Evolutionary conservation across 2,888 invertebrate species (phyloP), one percentile per base, ranked within the genome.

Genomic region (Periphyllus acericola): DNA sequence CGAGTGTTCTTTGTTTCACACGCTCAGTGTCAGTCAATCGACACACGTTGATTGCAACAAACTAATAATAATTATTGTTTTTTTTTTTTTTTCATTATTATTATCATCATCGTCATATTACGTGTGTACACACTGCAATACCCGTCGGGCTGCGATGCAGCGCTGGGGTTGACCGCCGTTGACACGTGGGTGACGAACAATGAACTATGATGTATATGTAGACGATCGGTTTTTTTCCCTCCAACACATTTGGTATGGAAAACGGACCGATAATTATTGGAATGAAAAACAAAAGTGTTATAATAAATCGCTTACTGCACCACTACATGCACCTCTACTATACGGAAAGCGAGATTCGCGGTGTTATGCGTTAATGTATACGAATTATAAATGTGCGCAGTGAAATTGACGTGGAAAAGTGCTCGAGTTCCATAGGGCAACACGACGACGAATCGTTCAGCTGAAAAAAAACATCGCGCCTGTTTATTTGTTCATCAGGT

Each of bases 1-100:
- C 79, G 60, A 79, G n/a, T 60, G 60, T 36, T 60, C 29, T 78
- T 79, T 34, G 55, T 79, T 79, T 79, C 79, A 79, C 79, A 79
- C 79, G 79, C 79, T 25, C 55, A 55, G 79, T 79, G 79, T 79
- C 79, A 79, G 55, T 79, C n/a, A 68, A 68, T 68, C 68, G 68
- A 68, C 68, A 68, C 68, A 68, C 29, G 68, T n/a, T 68, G 68
- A 68, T 68, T 68, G 8, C n/a, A 68, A 68, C 4, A 68, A 68
- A n/a, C n/a, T 11, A 68, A 68, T 29, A 11, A 68, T 29, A 29
- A n/a, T 68, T 6, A 60, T 60, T 21, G 46, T 46, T 46, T 46
- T 46, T 9, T 14, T 46, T 46, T 1, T 46, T 46, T 46, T 46
- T 11, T 14, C 21, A 25, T 60, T 60, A 25, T 60, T 60, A 52